Base-by-base conservation (phyloP, 2,888 invertebrate species). In the Marasmarcha lunaedactyla region DNA sequence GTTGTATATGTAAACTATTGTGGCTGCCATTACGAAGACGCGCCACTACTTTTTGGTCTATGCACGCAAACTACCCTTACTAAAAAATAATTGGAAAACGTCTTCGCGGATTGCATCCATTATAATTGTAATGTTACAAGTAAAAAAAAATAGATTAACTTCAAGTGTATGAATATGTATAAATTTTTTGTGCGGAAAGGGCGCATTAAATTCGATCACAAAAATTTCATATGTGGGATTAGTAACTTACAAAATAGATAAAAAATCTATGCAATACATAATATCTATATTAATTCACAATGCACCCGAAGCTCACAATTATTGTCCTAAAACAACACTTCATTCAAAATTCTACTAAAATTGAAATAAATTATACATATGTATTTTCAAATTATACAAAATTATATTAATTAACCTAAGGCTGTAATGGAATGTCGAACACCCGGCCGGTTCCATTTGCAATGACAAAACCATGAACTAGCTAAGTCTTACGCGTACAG, bases 281-380 rank as follows among this genome's bases (percentile, higher is more conserved):
- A 36, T 37, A 49, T 35, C 20, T 20, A 50, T 46, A 47, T 39
- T 41, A 38, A 48, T 47, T 59, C 57, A 64, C 55, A 59, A 66
- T 69, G 70, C 74, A 77, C 78, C 71, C 76, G 69, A 74, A 67
- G 51, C 57, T 56, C 57, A 59, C 53, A 55, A 54, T 49, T 58
- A 58, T 58, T 59, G 57, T 55, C 57, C 55, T 55, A 48, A 70
- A 72, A 74, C 72, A 68, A 63, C 70, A 67, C 65, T 52, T 66
- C 63, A 60, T 63, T 63, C 59, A 52, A 69, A 71, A 73, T 74
- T 76, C 67, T 66, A 64, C 76, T 78, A 76, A 60, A 65, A 63
- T 61, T 56, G 50, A 53, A 66, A 78, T 78, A 79, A 78, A 73
- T 79, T 77, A 20, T 20, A 79, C 69, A 71, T 34, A 20, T 20